These are phyloP conservation scores for Odontothrips loti DNA, from an alignment of 2,888 invertebrate species.

Conservation along the genomic window DNA sequence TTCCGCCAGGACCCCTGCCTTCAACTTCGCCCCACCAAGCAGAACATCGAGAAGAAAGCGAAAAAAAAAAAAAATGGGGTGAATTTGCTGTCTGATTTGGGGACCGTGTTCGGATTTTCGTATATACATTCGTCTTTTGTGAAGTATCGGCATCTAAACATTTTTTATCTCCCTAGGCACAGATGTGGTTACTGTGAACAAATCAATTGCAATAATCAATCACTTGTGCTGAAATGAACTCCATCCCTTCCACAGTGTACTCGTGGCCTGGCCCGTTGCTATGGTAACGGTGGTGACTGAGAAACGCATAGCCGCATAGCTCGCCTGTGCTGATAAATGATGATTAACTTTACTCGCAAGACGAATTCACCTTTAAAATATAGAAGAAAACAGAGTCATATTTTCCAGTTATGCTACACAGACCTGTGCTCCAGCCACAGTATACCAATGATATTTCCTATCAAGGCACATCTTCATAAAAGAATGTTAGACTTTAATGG, in stretches of 20 bases:
- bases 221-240: too few species aligned
- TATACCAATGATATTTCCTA: constrained; percentile 23
- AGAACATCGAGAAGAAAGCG: too few species aligned
- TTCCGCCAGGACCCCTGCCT: too few species aligned
- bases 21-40: too few species aligned
- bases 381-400: constrained; percentile 38
- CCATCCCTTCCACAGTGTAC: too few species aligned
- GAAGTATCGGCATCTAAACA: too few species aligned
- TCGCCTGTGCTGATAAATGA: not conserved
- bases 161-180: too few species aligned
- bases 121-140: too few species aligned
- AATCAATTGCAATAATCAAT: too few species aligned
- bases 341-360: not conserved
- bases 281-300: not conserved
- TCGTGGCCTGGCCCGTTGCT: not conserved
- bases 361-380: constrained; percentile 35
- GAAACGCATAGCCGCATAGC: not conserved
- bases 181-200: too few species aligned
- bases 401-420: constrained; percentile 45
- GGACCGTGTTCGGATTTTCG: too few species aligned
- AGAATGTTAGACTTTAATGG: constrained; percentile 62
- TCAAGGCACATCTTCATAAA: constrained; percentile 35
- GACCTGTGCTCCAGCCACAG: constrained; percentile 45
- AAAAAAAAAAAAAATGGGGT: too few species aligned
- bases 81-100: not conserved